Base-by-base conservation (phyloP, 1,140 invertebrate genomes). In the Tenebrio molitor region DNA sequence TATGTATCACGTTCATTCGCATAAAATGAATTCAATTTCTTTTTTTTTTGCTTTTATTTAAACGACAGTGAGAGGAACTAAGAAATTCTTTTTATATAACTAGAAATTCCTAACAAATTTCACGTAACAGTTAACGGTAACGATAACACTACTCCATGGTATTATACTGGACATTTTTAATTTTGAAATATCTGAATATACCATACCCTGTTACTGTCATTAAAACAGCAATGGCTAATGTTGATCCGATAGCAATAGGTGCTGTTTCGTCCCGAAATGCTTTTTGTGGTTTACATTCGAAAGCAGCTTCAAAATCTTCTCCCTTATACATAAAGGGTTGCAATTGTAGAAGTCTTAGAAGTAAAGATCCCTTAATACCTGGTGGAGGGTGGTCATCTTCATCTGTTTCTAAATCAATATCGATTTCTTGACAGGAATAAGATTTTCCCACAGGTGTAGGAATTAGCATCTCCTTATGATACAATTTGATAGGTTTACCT, bases 101-200 rank as follows among this genome's bases (percentile, higher is more conserved):
- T n/a, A 17, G 1, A n/a, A 53, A 39, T 39, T 12, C 6, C 3
- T 12, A 39, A 53, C 23, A 58, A 58, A 58, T 15, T 25, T 14
- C 2, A 14, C 10, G 23, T 25, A 58, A 58, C 50, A 58, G 29
- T 58, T 25, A 25, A 14, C 6, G 4, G 12, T 14, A 58, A 58
- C 25, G n/a, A 58, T 58, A 58, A 58, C 12, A 25, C 89, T 91
- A 96, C 82, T 95, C 93, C 94, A 96, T 96, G 0, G 93, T 95
- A 79, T 95, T 94, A 82, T 97, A 97, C 79, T 95, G 93, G 2
- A 96, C 93, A 80, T 95, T 95, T 83, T 95, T 95, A 21, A 95
- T 88, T 82, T 95, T 95, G 78, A 95, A 89, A 79, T 96, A 95
- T 76, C 94, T 89, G 84, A 89, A 95, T n/a, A 92, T 89, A 0